Evolutionary conservation across 30 jellyfish, hydroid and myxozoan species (phyloP).

Genomic region (Hydractinia echinata): DNA sequence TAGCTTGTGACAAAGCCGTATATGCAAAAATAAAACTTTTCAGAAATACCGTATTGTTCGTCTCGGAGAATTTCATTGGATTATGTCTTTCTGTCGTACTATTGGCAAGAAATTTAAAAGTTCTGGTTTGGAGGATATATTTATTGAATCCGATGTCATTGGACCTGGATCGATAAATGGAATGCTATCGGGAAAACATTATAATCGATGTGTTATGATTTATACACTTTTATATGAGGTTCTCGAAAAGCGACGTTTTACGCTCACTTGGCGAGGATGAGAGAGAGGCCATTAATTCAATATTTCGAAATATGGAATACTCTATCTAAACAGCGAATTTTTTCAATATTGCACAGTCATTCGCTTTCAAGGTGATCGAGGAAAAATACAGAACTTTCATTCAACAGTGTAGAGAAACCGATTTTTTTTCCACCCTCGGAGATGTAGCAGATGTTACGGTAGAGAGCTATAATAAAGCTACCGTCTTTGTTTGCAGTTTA

Average conservation of each 20-base stretch:
- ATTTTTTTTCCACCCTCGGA: too few relatives aligned
- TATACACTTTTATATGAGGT: constrained; percentile 37
- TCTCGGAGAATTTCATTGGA: constrained; percentile 65
- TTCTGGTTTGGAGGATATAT: constrained; percentile 50
- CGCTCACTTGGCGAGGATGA: background rate
- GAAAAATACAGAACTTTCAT: too few relatives aligned
- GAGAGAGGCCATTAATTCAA: background rate
- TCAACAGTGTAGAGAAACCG: background rate
- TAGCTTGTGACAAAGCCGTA: constrained; percentile 2
- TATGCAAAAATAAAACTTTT: constrained; percentile 34
- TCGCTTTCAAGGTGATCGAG: too few relatives aligned
- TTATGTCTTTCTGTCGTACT: constrained; percentile 61
- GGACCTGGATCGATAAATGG: constrained; percentile 50
- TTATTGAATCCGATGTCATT: constrained; percentile 45
- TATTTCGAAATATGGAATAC: background rate
- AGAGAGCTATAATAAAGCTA: too few relatives aligned
- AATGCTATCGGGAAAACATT: constrained; percentile 34
- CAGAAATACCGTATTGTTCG: constrained; percentile 25
- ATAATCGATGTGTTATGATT: constrained; percentile 36
- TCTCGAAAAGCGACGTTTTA: constrained; percentile 9
- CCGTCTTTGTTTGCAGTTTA: too few relatives aligned
- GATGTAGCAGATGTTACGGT: too few relatives aligned
- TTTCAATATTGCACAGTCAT: too few relatives aligned
- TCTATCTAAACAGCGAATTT: background rate
- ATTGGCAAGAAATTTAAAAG: constrained; percentile 47